Conservation (phyloP, 2,113 vertebrate genomes). For the Brienomyrus brachyistius region DNA sequence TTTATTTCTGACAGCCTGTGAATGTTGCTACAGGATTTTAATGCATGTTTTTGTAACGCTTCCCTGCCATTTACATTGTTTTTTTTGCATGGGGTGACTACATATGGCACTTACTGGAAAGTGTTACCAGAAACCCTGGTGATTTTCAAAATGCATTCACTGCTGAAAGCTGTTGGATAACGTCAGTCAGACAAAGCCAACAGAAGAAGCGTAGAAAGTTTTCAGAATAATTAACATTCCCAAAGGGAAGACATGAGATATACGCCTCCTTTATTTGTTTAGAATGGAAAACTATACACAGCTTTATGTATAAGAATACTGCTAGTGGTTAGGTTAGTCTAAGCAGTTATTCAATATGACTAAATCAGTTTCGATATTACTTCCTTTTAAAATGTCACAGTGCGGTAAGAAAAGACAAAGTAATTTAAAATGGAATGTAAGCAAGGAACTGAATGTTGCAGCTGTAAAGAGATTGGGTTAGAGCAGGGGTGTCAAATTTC, state of each 20-base stretch:
- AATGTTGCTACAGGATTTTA: background rate
- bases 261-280: background rate
- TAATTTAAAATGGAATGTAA: background rate
- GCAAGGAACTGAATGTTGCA: background rate
- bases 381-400: background rate
- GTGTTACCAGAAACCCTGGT: background rate
- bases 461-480: background rate
- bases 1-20: background rate
- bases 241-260: background rate
- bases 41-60: background rate
- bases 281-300: background rate
- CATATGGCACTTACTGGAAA: background rate
- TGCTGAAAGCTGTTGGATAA: background rate
- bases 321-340: background rate
- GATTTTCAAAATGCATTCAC: background rate
- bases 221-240: background rate
- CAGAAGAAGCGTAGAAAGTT: background rate
- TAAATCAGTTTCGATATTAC: background rate
- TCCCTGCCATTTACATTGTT: background rate
- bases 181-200: background rate
- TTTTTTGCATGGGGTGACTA: background rate
- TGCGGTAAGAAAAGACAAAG: background rate
- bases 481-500: too few species aligned
- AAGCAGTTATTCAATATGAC: background rate
- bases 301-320: background rate